phyloP scores from a whole-genome alignment of 2,797 vertebrate genomes.

The Basileuterus tristriatus region DNA sequence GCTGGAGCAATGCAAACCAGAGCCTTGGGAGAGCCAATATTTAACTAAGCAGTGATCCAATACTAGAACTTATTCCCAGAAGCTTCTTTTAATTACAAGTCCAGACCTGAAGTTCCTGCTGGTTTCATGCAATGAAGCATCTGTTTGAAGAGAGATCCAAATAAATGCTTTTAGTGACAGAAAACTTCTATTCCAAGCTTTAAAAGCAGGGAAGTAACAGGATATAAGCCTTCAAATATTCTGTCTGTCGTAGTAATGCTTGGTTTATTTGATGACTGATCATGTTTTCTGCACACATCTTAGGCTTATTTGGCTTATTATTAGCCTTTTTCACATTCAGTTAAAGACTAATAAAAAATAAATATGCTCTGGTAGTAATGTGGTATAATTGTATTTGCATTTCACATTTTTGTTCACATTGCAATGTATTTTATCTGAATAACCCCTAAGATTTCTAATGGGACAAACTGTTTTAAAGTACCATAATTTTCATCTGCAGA shows the following conservation, averaged over 20 bases:
- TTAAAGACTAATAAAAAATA: slow-evolving; percentile 11
- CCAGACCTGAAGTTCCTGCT: neutral
- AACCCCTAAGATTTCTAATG: neutral
- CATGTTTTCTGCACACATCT: neutral
- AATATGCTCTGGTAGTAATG: neutral
- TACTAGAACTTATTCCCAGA: neutral
- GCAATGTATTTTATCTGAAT: neutral
- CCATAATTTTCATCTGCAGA: neutral
- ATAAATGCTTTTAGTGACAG: neutral
- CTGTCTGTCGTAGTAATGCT: neutral
- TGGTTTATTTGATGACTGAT: neutral
- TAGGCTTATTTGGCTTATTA: neutral
- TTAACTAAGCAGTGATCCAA: neutral
- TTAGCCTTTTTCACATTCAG: neutral
- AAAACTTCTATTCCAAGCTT: neutral
- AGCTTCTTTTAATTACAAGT: slow-evolving; percentile 7
- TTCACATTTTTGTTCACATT: neutral
- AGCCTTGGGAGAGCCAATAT: neutral
- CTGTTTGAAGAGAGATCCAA: neutral
- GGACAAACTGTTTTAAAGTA: neutral
- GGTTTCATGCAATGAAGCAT: neutral
- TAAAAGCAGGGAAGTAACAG: neutral
- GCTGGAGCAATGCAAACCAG: neutral
- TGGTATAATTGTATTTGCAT: neutral
- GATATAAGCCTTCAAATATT: neutral